Evolutionary conservation across 2,113 vertebrate genomes (phyloP), one percentile per base, ranked within the genome.

Genomic region (Ibidorhyncha struthersii): DNA sequence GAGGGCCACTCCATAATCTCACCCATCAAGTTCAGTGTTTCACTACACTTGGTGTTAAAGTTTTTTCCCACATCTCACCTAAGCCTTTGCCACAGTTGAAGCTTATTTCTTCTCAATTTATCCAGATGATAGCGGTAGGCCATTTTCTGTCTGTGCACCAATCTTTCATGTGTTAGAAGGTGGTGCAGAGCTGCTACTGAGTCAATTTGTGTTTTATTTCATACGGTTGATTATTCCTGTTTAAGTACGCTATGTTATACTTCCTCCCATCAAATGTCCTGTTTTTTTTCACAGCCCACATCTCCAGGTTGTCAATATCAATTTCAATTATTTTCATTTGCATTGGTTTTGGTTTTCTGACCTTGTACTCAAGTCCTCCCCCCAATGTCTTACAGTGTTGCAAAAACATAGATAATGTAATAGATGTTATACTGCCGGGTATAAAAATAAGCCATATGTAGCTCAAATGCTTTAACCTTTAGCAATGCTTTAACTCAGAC

Each of bases 381-480:
- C 29, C 1, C 19, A 27, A 5, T 38, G 12, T 22, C n/a, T 53
- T 14, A 19, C 1, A 45, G 4, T 1, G 0, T 10, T 77, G 53
- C 22, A 66, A 56, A 90, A 83, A 38, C 29, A 14, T 78, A 29
- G 34, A 27, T 50, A 59, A 55, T 4, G 10, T 27, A 43, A 23
- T 8, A 74, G 27, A 17, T 47, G 4, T 36, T 41, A 16, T 29
- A 32, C 32, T 65, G 38, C 40, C 1, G 1, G 45, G 20, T 47
- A 59, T 36, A 56, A 82, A 83, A 89, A 49, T 25, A 25, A 30
- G 41, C 82, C 22, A n/a, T 55, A 29, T 4, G 6, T 66, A 17
- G 23, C 25, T 83, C 67, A 83, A 73, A 52, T 21, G 5, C 10
- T 89, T 94, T 71, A 32, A 65, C 34, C 62, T 74, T 52, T 43